Percentiles rank a stretch among this genome's conserved stretches.
phyloP scores from a whole-genome alignment of 2,797 vertebrate genomes.

The Sylvia borin region DNA sequence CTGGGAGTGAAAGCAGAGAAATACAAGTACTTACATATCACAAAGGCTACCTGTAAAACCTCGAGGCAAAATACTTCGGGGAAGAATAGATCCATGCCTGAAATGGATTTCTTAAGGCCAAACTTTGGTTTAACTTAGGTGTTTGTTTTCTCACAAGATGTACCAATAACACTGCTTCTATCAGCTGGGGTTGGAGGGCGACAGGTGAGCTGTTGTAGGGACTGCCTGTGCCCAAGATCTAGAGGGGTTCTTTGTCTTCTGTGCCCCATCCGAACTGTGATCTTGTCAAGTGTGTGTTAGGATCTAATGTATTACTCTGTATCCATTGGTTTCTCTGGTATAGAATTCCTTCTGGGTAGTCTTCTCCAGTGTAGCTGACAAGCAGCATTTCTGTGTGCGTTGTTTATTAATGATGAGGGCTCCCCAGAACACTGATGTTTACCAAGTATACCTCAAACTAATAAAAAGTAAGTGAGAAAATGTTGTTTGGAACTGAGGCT shows the following conservation, averaged over 20 bases:
- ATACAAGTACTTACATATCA: neutral
- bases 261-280: neutral
- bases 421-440: neutral
- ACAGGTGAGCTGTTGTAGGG: neutral
- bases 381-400: neutral
- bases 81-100: neutral
- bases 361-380: neutral
- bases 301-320: neutral
- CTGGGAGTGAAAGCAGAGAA: neutral
- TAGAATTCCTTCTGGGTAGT: neutral
- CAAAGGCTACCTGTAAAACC: neutral
- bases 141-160: fast-evolving
- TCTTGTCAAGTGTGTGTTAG: neutral
- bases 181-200: neutral
- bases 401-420: neutral
- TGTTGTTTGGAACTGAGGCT: neutral
- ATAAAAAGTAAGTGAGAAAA: neutral
- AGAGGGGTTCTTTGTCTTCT: neutral
- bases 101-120: neutral
- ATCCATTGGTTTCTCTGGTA: neutral
- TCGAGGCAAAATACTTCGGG: neutral
- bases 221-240: neutral
- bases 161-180: fast-evolving
- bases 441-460: neutral
- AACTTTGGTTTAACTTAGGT: neutral